Evolutionary conservation across 2,797 vertebrate species (phyloP).

Genomic region (Chelon auratus): DNA sequence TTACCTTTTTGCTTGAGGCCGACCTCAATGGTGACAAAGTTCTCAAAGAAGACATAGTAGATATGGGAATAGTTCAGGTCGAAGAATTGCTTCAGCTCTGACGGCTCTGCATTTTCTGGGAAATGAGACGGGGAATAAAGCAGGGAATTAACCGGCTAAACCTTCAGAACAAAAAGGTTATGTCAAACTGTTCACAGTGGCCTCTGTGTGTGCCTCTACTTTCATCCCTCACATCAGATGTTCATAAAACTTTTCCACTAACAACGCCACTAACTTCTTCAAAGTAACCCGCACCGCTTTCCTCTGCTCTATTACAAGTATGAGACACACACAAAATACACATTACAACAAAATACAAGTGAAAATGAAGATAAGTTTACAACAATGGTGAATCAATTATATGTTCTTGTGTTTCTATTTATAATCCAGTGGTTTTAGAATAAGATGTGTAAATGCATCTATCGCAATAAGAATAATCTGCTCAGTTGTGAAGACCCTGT

Average conservation of each 20-base stretch:
- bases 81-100: slow-evolving; percentile 98
- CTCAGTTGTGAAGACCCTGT: neutral
- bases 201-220: neutral
- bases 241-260: neutral
- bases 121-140: slow-evolving; percentile 10
- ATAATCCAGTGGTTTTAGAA: neutral
- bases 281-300: neutral
- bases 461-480: neutral
- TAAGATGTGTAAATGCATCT: neutral
- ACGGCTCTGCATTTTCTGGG: slow-evolving; percentile 94
- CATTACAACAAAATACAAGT: neutral
- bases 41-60: slow-evolving; percentile 99
- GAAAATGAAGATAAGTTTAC: neutral
- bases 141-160: neutral
- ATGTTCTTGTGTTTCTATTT: neutral
- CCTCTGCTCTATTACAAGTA: neutral
- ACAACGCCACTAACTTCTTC: neutral
- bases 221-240: neutral
- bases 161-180: neutral
- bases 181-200: neutral
- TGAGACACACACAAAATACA: neutral
- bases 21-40: slow-evolving; percentile 98
- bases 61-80: slow-evolving; percentile 97
- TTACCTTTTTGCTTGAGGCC: slow-evolving; percentile 98
- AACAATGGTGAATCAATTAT: neutral